Conservation (phyloP, 2,888 invertebrate genomes). For the Stenodema calcarata region DNA sequence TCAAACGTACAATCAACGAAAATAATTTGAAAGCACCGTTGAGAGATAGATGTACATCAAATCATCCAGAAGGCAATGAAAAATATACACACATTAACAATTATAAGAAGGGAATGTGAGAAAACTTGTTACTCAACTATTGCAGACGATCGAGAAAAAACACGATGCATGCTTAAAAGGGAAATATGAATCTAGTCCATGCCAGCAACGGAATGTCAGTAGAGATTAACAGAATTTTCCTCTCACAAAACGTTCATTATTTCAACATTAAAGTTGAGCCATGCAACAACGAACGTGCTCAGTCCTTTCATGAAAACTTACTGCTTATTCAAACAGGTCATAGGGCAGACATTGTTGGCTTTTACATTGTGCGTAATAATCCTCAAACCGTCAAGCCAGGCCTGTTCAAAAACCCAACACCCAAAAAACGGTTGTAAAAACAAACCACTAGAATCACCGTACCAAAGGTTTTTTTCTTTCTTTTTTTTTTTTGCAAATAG, state of each 20-base stretch:
- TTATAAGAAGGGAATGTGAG: no score
- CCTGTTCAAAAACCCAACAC: constrained; percentile 66
- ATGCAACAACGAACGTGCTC: constrained; percentile 46
- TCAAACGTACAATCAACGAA: no score
- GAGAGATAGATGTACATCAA: no score
- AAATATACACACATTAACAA: no score
- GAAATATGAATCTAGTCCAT: background rate
- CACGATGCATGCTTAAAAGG: background rate
- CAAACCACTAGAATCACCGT: constrained; percentile 39
- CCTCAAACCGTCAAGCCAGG: constrained; percentile 94
- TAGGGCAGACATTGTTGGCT: constrained; percentile 98
- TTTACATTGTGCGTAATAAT: constrained; percentile 97
- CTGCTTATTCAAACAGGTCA: constrained; percentile 99
- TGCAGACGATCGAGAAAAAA: background rate
- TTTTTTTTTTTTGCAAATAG: no score
- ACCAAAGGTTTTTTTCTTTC: constrained; percentile 42
- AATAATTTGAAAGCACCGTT: no score
- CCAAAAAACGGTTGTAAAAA: constrained; percentile 24
- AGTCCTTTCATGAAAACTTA: constrained; percentile 70
- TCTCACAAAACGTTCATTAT: background rate
- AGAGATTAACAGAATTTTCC: background rate
- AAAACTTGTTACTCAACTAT: background rate
- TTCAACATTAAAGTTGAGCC: constrained; percentile 14
- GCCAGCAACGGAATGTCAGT: background rate
- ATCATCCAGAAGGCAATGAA: no score